Percentiles rank a stretch among this genome's conserved stretches.
Conservation (phyloP, 2,888 invertebrate species). For the Eristalis arbustorum region DNA sequence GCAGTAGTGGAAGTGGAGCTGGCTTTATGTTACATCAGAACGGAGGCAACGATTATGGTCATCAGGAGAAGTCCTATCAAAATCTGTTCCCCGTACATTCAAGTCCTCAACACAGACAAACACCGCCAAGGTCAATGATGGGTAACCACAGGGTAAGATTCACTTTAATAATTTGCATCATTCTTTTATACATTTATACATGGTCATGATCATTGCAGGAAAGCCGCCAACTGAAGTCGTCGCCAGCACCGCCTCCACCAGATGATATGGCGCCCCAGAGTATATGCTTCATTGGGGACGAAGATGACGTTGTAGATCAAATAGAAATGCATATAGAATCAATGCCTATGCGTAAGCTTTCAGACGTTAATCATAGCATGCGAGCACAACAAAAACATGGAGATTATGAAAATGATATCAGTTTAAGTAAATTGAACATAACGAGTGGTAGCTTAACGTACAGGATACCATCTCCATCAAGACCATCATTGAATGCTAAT, state of each 20-base stretch:
- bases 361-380: conserved; percentile 72
- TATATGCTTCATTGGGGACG: conserved; percentile 93
- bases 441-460: conserved; percentile 94
- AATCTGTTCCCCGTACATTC: conserved; percentile 81
- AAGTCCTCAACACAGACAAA: conserved; percentile 85
- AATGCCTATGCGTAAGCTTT: conserved; percentile 73
- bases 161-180: no score
- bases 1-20: conserved; percentile 68
- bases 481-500: conserved; percentile 86
- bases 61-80: conserved; percentile 81
- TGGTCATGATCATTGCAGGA: conserved; percentile 68
- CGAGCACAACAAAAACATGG: conserved; percentile 44
- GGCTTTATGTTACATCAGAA: conserved; percentile 87
- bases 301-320: conserved; percentile 81
- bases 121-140: conserved; percentile 82
- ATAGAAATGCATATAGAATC: conserved; percentile 79
- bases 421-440: conserved; percentile 89
- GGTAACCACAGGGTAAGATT: conserved; percentile 61
- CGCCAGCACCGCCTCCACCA: conserved; percentile 82
- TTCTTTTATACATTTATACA: background rate
- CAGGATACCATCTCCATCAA: conserved; percentile 92
- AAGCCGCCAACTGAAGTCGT: conserved; percentile 73
- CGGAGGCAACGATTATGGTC: conserved; percentile 83
- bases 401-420: conserved; percentile 83
- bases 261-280: conserved; percentile 97